These are phyloP conservation scores for Peromyscus melanophrys DNA, from an alignment of 2,797 vertebrate species.

Conservation along the genomic window DNA sequence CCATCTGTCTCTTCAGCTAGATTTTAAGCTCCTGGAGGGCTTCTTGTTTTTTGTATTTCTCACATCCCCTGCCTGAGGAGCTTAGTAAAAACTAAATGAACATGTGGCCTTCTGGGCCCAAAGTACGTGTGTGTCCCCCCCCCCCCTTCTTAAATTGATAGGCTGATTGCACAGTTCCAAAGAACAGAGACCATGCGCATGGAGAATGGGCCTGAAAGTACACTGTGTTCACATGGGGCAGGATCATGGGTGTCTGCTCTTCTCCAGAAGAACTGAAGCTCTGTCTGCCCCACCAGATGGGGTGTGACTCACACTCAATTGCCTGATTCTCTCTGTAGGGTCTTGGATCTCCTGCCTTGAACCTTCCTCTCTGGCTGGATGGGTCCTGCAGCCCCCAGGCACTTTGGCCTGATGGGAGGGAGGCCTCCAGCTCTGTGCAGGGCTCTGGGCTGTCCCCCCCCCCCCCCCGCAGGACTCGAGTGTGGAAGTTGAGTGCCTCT, in stretches of 20 bases:
- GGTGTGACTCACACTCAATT: conserved; percentile 39
- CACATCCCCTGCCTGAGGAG: conserved; percentile 43
- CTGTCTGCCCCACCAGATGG: conserved; percentile 68
- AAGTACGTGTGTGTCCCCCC: neutral
- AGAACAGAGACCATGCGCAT: conserved; percentile 52
- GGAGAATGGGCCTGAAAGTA: neutral
- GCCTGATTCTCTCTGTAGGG: neutral
- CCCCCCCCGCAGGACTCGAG: conserved; percentile 86
- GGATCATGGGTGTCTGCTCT: neutral
- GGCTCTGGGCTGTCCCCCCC: conserved; percentile 29
- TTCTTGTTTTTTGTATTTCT: conserved; percentile 69
- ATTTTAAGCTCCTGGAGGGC: conserved; percentile 70
- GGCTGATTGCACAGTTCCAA: conserved; percentile 56
- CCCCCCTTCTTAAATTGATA: neutral
- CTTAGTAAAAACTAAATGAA: conserved; percentile 63
- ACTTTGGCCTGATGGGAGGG: neutral
- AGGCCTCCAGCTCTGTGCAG: neutral
- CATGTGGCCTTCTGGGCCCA: conserved; percentile 48
- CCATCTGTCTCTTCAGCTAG: conserved; percentile 71
- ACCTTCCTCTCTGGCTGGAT: conserved; percentile 21
- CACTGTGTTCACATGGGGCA: neutral
- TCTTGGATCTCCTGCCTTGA: conserved; percentile 32
- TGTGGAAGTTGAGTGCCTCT: conserved; percentile 86
- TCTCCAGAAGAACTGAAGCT: neutral
- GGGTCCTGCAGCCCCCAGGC: neutral